Conservation (phyloP, 2,797 vertebrate species). For the Microtus obscurus region DNA sequence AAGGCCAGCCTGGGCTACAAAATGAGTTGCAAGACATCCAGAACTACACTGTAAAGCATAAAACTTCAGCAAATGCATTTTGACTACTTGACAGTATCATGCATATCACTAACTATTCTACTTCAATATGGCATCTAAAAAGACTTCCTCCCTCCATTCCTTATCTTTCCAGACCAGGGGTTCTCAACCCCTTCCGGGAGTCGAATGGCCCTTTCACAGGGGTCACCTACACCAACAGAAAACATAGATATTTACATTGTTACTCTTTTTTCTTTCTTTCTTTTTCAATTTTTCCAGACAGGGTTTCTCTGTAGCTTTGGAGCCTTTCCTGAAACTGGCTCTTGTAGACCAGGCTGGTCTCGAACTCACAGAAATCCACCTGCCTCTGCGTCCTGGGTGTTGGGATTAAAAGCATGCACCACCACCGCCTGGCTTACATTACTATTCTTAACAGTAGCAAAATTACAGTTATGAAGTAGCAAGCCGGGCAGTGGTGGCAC, state of each 20-base stretch:
- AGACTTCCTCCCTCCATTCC: background rate
- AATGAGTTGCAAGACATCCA: no score
- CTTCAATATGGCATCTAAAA: background rate
- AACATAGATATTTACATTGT: background rate
- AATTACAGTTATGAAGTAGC: background rate
- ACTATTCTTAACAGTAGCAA: background rate
- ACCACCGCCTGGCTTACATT: background rate
- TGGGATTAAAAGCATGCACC: no score
- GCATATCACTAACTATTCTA: background rate
- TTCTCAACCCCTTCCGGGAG: background rate
- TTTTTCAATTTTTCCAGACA: no score
- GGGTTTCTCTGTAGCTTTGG: no score
- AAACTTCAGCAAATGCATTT: constrained; percentile 26
- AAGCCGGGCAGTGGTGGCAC: background rate
- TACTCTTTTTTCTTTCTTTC: no score
- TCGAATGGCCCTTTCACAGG: background rate
- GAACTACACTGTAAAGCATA: background rate
- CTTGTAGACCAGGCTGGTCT: no score
- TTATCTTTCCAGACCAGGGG: background rate
- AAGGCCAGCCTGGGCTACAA: no score
- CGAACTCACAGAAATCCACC: no score
- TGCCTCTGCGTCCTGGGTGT: no score
- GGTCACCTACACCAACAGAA: background rate
- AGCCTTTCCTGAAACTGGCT: no score
- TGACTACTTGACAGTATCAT: background rate